Evolutionary conservation across 2,797 vertebrate species (phyloP).

Genomic region (Pelodytes ibericus): DNA sequence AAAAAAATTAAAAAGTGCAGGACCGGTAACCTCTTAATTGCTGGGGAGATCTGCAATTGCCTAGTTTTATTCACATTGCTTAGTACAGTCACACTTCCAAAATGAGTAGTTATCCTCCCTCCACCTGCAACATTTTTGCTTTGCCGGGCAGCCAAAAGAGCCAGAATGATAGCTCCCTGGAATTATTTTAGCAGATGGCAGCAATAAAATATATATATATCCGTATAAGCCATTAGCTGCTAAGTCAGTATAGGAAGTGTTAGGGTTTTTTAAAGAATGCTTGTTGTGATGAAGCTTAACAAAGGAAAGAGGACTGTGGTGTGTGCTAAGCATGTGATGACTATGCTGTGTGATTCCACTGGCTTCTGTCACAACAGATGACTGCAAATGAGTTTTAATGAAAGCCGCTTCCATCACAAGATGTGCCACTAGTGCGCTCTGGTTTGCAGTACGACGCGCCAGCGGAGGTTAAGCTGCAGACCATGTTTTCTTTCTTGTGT

Average conservation of each 20-base stretch:
- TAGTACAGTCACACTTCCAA: conserved; percentile 23
- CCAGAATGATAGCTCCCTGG: not conserved
- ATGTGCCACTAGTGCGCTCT: conserved; percentile 49
- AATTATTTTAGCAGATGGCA: conserved; percentile 47
- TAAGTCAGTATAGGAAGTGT: conserved; percentile 6
- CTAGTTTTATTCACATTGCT: not conserved
- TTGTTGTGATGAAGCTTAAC: conserved; percentile 23
- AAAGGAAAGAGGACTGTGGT: not conserved
- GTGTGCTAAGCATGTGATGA: not conserved
- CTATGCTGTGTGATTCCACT: conserved; percentile 22
- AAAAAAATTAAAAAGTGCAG: not conserved
- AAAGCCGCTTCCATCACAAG: conserved; percentile 70
- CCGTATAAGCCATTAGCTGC: conserved; percentile 32
- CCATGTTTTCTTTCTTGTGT: conserved; percentile 23
- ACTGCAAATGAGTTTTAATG: conserved; percentile 72
- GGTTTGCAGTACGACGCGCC: conserved; percentile 14
- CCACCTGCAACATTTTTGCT: conserved; percentile 11
- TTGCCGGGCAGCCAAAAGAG: conserved; percentile 23
- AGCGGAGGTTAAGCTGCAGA: conserved; percentile 27
- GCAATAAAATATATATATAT: not conserved
- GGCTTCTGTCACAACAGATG: conserved; percentile 64
- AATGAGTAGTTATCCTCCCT: conserved; percentile 1
- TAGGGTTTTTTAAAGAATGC: conserved; percentile 1
- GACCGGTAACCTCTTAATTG: too few relatives aligned
- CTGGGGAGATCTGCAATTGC: not conserved